Percentiles rank a stretch among this genome's conserved stretches.
Evolutionary conservation across 2,888 invertebrate species (phyloP).

Genomic region (Polymixis flavicincta): DNA sequence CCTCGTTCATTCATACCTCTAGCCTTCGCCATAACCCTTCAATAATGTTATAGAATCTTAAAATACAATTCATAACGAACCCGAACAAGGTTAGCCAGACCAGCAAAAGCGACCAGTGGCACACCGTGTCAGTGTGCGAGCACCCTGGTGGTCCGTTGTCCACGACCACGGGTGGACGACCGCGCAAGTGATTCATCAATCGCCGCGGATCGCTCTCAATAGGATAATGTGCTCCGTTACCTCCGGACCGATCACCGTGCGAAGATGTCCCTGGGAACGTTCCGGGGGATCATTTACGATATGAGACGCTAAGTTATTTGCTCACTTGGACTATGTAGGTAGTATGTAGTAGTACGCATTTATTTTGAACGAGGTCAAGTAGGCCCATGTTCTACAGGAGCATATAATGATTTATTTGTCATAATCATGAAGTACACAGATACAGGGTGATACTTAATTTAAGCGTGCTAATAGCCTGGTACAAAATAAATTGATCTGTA

Average conservation of each 20-base stretch:
- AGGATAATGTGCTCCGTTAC: conserved; percentile 61
- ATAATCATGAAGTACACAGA: too few relatives aligned
- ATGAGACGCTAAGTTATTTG: conserved; percentile 21
- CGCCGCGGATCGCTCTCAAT: conserved; percentile 57
- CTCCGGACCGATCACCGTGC: conserved; percentile 53
- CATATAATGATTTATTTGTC: too few relatives aligned
- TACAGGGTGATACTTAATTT: too few relatives aligned
- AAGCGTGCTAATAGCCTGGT: too few relatives aligned
- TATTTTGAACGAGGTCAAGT: background rate
- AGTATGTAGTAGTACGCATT: background rate
- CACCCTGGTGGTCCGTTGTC: conserved; percentile 41
- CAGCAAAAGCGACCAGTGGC: background rate
- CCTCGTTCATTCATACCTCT: background rate
- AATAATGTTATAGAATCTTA: background rate
- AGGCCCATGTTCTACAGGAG: too few relatives aligned
- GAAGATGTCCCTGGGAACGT: conserved; percentile 56
- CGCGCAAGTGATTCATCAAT: conserved; percentile 63
- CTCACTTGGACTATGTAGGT: background rate
- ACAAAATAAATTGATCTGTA: too few relatives aligned
- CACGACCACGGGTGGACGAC: conserved; percentile 62
- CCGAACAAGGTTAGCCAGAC: background rate
- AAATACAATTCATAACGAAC: background rate
- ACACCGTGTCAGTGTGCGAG: conserved; percentile 1
- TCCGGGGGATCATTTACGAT: conserved; percentile 18
- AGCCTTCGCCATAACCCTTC: background rate